Conservation (phyloP, 92 coral and sea anemone species). For the Pocillopora meandrina region DNA sequence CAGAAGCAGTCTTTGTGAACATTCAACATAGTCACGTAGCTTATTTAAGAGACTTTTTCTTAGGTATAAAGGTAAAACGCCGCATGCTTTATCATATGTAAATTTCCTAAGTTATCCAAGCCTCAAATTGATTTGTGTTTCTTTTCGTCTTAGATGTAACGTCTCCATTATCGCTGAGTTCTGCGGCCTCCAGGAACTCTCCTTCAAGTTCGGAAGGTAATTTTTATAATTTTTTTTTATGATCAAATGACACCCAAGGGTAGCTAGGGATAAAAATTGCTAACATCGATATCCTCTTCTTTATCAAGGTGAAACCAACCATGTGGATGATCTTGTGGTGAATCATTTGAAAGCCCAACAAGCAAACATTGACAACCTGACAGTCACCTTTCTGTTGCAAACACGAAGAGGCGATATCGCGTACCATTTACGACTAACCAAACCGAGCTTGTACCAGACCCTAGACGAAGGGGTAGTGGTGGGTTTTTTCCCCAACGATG, state of each 20-base stretch:
- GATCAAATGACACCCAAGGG: not conserved
- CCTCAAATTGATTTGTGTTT: not conserved
- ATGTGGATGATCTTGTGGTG: constrained; percentile 66
- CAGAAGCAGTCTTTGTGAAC: too few species aligned
- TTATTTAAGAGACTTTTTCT: too few species aligned
- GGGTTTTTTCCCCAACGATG: constrained; percentile 79
- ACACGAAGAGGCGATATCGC: constrained; percentile 92
- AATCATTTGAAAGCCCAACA: constrained; percentile 84
- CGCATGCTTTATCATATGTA: too few species aligned
- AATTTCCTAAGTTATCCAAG: not conserved
- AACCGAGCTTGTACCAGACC: constrained; percentile 53
- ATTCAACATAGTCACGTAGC: too few species aligned
- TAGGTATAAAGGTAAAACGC: too few species aligned
- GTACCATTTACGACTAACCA: constrained; percentile 84
- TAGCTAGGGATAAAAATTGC: not conserved
- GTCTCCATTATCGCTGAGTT: constrained; percentile 18
- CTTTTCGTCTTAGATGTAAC: not conserved
- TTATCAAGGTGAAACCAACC: constrained; percentile 18
- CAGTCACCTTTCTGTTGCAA: constrained; percentile 60
- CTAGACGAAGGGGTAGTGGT: constrained; percentile 94
- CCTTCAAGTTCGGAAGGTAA: constrained; percentile 28
- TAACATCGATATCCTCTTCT: not conserved
- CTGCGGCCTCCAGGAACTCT: constrained; percentile 9
- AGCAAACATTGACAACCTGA: constrained; percentile 82
- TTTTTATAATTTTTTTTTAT: not conserved